These are phyloP conservation scores for Eclectus roratus DNA, from an alignment of 2,113 vertebrate species.

Conservation along the genomic window DNA sequence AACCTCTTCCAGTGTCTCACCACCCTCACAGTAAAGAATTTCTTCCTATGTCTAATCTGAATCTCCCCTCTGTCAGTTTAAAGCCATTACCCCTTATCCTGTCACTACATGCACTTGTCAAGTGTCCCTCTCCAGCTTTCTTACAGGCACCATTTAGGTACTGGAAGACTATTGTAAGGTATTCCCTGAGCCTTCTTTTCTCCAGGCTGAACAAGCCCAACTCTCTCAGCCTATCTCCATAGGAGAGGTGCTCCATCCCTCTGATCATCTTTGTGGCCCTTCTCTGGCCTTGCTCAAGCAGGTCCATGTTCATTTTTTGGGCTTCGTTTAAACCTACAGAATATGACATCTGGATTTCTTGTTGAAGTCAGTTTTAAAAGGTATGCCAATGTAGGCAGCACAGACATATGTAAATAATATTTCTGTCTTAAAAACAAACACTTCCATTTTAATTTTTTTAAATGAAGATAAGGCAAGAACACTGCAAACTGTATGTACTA, in stretches of 20 bases:
- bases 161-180: background rate
- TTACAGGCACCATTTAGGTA: background rate
- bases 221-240: background rate
- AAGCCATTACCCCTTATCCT: background rate
- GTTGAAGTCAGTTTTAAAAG: background rate
- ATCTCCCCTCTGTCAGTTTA: background rate
- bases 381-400: background rate
- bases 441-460: background rate
- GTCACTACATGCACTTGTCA: background rate
- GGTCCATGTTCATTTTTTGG: background rate
- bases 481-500: background rate
- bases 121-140: background rate
- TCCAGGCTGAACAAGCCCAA: background rate
- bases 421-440: background rate
- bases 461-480: background rate
- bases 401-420: background rate
- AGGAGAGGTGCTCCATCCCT: background rate
- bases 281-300: background rate
- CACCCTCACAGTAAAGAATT: background rate
- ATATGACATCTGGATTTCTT: background rate
- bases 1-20: background rate
- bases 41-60: background rate
- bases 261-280: background rate
- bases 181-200: background rate
- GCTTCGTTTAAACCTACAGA: background rate